Conservation (phyloP, 23 tunicate genomes). For the Trididemnum clinides region DNA sequence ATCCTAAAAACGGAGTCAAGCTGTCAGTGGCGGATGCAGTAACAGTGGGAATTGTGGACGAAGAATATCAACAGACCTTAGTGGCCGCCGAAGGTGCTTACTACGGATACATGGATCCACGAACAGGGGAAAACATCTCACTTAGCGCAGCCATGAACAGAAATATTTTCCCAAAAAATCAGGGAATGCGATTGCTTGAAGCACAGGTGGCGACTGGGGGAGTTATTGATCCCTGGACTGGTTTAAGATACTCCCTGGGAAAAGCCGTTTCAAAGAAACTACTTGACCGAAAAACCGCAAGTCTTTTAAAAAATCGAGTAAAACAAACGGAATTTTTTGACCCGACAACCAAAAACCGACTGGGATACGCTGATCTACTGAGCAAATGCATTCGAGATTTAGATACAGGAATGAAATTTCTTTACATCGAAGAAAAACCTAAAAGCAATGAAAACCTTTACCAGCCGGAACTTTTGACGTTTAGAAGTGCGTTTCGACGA, state of each 20-base stretch:
- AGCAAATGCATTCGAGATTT: slow-evolving; percentile 88
- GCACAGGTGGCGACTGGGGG: slow-evolving; percentile 96
- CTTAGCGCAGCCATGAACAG: slow-evolving; percentile 72
- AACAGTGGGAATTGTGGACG: slow-evolving; percentile 63
- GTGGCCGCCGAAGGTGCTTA: slow-evolving; percentile 91
- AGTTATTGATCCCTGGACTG: slow-evolving; percentile 89
- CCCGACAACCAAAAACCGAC: slow-evolving; percentile 58
- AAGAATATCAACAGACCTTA: slow-evolving; percentile 46
- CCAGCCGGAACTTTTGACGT: slow-evolving; percentile 89
- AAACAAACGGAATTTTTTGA: slow-evolving; percentile 79
- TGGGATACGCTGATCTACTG: slow-evolving; percentile 75
- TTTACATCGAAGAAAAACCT: slow-evolving; percentile 88
- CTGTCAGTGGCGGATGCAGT: slow-evolving; percentile 80
- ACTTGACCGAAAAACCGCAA: slow-evolving; percentile 65
- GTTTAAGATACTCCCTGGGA: slow-evolving; percentile 44
- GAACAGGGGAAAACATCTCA: slow-evolving; percentile 71
- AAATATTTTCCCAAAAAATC: slow-evolving; percentile 79
- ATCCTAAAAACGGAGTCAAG: slow-evolving; percentile 85
- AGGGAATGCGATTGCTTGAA: slow-evolving; percentile 89
- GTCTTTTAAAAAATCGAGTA: slow-evolving; percentile 37
- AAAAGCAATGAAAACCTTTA: slow-evolving; percentile 24
- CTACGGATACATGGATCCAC: slow-evolving; percentile 89
- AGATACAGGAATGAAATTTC: slow-evolving; percentile 87
- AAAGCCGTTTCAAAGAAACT: slow-evolving; percentile 50
- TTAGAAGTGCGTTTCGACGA: slow-evolving; percentile 84